These are phyloP conservation scores for Eupithecia subfuscata DNA, from an alignment of 2,888 invertebrate genomes.

Conservation along the genomic window DNA sequence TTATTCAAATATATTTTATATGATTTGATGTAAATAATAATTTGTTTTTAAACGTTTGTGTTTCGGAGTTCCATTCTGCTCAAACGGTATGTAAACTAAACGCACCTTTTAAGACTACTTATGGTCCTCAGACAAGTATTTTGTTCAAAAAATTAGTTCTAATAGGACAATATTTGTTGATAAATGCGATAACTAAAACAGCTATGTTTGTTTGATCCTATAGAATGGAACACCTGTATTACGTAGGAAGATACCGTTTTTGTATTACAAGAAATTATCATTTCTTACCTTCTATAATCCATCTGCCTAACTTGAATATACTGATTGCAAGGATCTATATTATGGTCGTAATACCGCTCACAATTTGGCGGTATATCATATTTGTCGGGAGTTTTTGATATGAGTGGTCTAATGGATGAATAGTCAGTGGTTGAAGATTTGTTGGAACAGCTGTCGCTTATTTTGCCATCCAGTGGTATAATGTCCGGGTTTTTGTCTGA, in stretches of 20 bases:
- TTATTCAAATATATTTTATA: too few species aligned
- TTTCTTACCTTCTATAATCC: conserved; percentile 65
- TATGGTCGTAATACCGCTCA: conserved; percentile 71
- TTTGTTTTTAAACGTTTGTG: too few species aligned
- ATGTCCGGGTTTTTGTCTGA: conserved; percentile 82
- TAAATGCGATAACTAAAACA: background rate
- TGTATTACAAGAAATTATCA: background rate
- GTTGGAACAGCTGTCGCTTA: conserved; percentile 77
- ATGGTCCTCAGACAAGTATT: too few species aligned
- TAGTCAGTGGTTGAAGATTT: conserved; percentile 78
- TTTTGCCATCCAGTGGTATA: conserved; percentile 78
- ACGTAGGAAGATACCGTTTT: background rate
- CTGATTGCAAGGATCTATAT: conserved; percentile 70
- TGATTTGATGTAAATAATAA: too few species aligned
- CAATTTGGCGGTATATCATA: conserved; percentile 69
- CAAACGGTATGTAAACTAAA: too few species aligned
- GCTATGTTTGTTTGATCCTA: background rate
- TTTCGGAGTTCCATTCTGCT: too few species aligned
- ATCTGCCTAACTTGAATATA: conserved; percentile 74
- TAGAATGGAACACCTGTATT: background rate
- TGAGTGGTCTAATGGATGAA: conserved; percentile 72
- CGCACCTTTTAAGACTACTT: too few species aligned
- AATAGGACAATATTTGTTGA: too few species aligned
- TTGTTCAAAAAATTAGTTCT: too few species aligned
- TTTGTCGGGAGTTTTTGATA: conserved; percentile 73